Percentiles rank a stretch among this genome's conserved stretches.
Conservation (phyloP, 2,113 vertebrate genomes). For the Tapirus terrestris region DNA sequence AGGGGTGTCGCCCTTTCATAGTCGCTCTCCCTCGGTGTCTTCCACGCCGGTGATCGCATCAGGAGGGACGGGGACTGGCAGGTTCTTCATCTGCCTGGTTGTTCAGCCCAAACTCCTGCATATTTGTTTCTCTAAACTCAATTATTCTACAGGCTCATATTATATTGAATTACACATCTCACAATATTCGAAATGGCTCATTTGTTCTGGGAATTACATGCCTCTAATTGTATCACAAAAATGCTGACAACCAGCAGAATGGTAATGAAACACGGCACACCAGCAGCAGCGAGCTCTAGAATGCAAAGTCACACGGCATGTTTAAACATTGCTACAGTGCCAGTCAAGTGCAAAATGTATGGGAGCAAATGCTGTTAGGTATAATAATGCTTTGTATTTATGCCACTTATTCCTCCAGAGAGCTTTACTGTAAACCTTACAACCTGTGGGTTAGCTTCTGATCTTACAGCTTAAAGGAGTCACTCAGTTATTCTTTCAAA, state of each 20-base stretch:
- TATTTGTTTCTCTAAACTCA: conserved; percentile 49
- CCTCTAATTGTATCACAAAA: conserved; percentile 34
- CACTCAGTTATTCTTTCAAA: background rate
- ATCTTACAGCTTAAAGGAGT: background rate
- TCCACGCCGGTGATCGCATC: accelerated
- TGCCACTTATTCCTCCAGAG: background rate
- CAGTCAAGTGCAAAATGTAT: background rate
- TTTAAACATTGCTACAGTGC: background rate
- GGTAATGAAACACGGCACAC: background rate
- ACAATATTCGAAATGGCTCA: conserved; percentile 50
- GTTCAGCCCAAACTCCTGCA: background rate
- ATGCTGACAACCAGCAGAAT: background rate
- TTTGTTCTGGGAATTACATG: conserved; percentile 51
- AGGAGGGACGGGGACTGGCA: background rate
- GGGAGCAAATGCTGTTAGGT: background rate
- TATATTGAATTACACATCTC: conserved; percentile 56
- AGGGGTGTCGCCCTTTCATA: background rate
- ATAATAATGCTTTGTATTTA: background rate
- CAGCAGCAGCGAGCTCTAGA: background rate
- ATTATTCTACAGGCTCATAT: background rate
- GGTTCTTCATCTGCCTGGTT: background rate
- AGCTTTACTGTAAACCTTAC: background rate
- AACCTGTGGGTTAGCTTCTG: background rate
- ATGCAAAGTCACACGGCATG: background rate
- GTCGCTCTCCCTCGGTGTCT: background rate